Conservation (phyloP, 1,140 invertebrate species). For the Neodiprion fabricii region DNA sequence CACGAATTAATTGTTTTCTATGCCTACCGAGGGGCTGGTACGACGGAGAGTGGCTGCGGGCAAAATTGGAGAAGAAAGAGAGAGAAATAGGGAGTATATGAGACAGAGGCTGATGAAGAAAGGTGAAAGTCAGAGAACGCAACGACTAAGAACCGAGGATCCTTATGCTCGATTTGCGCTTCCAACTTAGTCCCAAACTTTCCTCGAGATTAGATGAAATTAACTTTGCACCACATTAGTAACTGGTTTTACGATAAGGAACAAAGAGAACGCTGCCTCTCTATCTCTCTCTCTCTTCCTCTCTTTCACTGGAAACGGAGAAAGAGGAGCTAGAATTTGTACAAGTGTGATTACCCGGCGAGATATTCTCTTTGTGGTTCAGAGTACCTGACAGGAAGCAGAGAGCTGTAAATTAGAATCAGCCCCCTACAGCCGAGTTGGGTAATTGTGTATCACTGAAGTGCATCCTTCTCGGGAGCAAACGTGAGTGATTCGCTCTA, state of each 20-base stretch:
- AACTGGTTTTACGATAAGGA: constrained; percentile 16
- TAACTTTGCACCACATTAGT: constrained; percentile 13
- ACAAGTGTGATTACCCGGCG: not conserved
- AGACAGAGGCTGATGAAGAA: not conserved
- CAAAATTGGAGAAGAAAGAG: not conserved
- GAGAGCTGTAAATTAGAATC: not conserved
- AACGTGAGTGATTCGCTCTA: not conserved
- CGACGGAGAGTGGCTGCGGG: not conserved
- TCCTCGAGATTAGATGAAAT: constrained; percentile 12
- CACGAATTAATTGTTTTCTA: not conserved
- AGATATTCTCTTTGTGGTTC: constrained; percentile 1
- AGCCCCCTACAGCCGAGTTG: not conserved
- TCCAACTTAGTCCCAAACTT: not conserved
- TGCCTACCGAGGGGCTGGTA: not conserved
- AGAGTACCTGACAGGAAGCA: not conserved
- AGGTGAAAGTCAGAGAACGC: not conserved
- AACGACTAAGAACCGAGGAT: not conserved
- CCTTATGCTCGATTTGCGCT: constrained; percentile 4
- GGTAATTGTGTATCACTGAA: not conserved
- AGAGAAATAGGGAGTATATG: not conserved
- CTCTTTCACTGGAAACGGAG: not conserved
- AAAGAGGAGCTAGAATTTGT: not conserved
- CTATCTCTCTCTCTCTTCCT: not conserved
- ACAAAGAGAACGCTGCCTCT: not conserved
- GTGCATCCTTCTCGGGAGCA: not conserved